Base-by-base conservation (phyloP, 2,888 invertebrate species). In the Agrotis segetum region DNA sequence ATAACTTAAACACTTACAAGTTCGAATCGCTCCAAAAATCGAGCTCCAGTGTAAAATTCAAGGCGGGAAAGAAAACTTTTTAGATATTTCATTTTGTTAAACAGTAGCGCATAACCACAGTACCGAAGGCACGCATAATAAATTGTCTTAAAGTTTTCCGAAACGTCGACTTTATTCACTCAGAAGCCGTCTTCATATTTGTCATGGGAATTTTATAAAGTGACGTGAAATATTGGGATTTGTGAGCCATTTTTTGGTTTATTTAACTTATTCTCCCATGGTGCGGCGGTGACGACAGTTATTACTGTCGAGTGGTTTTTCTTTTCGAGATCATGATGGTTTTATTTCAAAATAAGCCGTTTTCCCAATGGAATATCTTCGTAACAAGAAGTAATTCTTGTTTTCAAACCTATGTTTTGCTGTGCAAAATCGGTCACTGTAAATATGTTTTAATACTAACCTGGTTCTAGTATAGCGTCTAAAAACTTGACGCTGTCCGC, bases 141-240 rank as follows among this genome's bases (percentile, higher is more conserved):
- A 93, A 93, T 92, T 87, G 88, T 89, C 85, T 87, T 85, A 87
- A 88, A 89, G 89, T 87, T 90, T 91, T 86, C 59, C 79, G 72
- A 82, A 84, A 87, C 61, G 81, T 86, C 85, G 77, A 74, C 80
- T 87, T 88, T 89, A 88, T 88, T 87, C 85, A 88, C 86, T 86
- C 77, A 77, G 49, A 68, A 69, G 75, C 68, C 80, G 83, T 87
- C 85, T 67, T 83, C 81, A 55, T 79, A 79, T 81, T 85, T 78
- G 75, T 82, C 85, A 79, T 81, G 77, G 78, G 85, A 86, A 73
- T 84, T 84, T 84, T 79, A 77, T 77, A 71, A 74, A 84, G 74
- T n/a, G 62, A 64, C 66, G 53, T 58, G 69, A 77, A 77, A 81
- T 85, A 83, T 85, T 73, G 71, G 63, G 58, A 65, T 66, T 71